phyloP scores from a whole-genome alignment of 2,888 invertebrate species.

The Nematopogon swammerdamellus region DNA sequence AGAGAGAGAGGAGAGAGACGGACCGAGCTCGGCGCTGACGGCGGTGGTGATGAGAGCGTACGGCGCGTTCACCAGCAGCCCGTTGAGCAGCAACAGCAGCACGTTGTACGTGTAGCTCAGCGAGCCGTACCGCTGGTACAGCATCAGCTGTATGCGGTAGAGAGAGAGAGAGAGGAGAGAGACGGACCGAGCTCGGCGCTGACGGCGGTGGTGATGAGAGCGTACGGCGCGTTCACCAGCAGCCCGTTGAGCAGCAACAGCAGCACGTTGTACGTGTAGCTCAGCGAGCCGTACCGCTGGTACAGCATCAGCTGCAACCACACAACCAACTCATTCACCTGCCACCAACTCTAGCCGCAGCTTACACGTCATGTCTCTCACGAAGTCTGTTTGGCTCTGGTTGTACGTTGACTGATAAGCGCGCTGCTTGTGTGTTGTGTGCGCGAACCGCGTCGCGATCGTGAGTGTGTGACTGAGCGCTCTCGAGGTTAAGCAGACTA shows the following conservation, averaged over 20 bases:
- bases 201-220: constrained; percentile 94
- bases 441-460: too few species aligned
- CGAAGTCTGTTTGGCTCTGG: too few species aligned
- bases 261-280: constrained; percentile 58
- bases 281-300: constrained; percentile 65
- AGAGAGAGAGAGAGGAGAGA: background rate
- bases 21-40: constrained; percentile 86
- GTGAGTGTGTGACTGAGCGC: too few species aligned
- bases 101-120: constrained; percentile 60
- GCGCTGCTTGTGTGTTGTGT: too few species aligned
- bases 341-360: too few species aligned
- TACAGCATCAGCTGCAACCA: constrained; percentile 72
- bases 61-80: constrained; percentile 90
- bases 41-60: constrained; percentile 96
- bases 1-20: constrained; percentile 5
- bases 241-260: constrained; percentile 74
- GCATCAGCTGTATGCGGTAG: constrained; percentile 74
- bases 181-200: constrained; percentile 78
- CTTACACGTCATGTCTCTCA: too few species aligned
- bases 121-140: constrained; percentile 74
- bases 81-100: constrained; percentile 67
- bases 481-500: too few species aligned
- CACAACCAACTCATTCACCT: too few species aligned
- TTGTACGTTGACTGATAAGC: too few species aligned
- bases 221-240: constrained; percentile 94